Base-by-base conservation (phyloP, 2,888 invertebrate genomes). In the Cistogaster globosa region DNA sequence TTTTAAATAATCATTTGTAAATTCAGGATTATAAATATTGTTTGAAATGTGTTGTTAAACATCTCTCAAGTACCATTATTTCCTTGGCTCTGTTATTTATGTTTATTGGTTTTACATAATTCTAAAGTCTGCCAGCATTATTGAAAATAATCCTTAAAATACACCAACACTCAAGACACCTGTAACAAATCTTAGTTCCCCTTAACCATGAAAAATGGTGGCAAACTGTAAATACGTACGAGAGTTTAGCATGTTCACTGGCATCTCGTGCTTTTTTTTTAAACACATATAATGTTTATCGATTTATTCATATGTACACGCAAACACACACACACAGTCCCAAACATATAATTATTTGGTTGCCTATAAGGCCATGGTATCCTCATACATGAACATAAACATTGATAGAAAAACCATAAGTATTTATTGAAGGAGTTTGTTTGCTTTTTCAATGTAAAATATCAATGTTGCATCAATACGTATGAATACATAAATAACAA, bases 401-500 rank as follows among this genome's bases (percentile, higher is more conserved):
- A 12, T 57, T 14, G 26, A 53, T 45, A 74, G 65, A 42, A 42
- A 63, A 42, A 63, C 12, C 14, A 16, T 18, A 81, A 74, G 60
- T 55, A 67, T 75, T 62, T 55, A 67, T 75, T 62, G 67, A 68
- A 68, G 60, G 38, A 75, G 55, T 75, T 55, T 12, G n/a, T 58
- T 60, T 60, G 22, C 42, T 20, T 32, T 32, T 32, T 32, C 32
- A 57, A 57, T 22, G 22, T 9, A 69, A 26, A 42, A 48, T 26
- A 48, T 57, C 65, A 57, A 32, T 22, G 58, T 36, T 67, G 36
- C 67, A 32, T 32, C 14, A 26, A 14, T 18, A 22, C 11, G 42
- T 26, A 12, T 32, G 11, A 8, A 20, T 22, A 58, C 48, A 72
- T 48, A 36, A 51, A 11, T 14, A 16, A 7, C 16, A 75, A 65